Evolutionary conservation across 2,797 vertebrate genomes (phyloP).

Genomic region (Lagocephalus sceleratus): DNA sequence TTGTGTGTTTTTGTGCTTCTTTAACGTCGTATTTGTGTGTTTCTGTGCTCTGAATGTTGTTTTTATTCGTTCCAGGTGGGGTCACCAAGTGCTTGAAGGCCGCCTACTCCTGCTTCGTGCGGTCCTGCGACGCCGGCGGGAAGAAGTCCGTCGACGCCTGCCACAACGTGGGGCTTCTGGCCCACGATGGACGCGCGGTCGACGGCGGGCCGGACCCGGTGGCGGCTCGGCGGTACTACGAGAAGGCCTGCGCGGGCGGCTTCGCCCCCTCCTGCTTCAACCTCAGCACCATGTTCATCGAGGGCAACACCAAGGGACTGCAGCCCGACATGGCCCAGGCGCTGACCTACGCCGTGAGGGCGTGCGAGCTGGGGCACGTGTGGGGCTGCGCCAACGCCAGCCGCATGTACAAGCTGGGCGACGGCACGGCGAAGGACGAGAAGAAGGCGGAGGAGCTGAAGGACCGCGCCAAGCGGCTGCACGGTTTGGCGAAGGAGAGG

Average conservation of each 20-base stretch:
- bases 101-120: slow-evolving; percentile 84
- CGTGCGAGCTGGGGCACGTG: slow-evolving; percentile 89
- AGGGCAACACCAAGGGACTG: slow-evolving; percentile 78
- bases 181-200: slow-evolving; percentile 80
- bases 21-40: too few species aligned
- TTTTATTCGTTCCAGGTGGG: slow-evolving; percentile 75
- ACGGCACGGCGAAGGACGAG: slow-evolving; percentile 84
- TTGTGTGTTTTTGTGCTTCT: too few species aligned
- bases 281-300: slow-evolving; percentile 85
- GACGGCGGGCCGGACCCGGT: slow-evolving; percentile 68
- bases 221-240: slow-evolving; percentile 82
- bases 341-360: slow-evolving; percentile 82
- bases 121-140: slow-evolving; percentile 82
- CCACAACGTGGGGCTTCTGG: slow-evolving; percentile 85
- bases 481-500: slow-evolving; percentile 78
- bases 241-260: slow-evolving; percentile 82
- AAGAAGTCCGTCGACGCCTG: slow-evolving; percentile 88
- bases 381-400: slow-evolving; percentile 96
- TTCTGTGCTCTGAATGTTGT: neutral
- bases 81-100: slow-evolving; percentile 81
- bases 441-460: slow-evolving; percentile 90
- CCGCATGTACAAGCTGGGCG: slow-evolving; percentile 93
- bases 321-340: slow-evolving; percentile 84
- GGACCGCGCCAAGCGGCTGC: slow-evolving; percentile 83
- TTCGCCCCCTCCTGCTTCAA: slow-evolving; percentile 93